phyloP scores from a whole-genome alignment of 2,113 vertebrate genomes.

The Paralichthys olivaceus region DNA sequence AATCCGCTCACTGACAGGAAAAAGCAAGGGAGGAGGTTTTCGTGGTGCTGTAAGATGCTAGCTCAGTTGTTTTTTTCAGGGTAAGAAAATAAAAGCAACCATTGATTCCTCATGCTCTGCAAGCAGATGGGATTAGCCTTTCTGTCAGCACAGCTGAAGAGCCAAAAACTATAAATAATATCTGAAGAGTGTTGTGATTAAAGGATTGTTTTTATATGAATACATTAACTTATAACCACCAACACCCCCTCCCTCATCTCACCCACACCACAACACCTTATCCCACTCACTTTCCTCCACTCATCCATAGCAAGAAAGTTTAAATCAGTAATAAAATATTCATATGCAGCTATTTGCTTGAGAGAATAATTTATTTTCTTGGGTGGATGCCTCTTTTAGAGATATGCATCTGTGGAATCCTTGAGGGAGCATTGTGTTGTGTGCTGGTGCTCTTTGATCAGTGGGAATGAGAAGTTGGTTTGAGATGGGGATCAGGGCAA shows the following conservation, averaged over 20 bases:
- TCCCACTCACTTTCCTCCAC: constrained; percentile 51
- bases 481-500: constrained; percentile 70
- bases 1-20: constrained; percentile 26
- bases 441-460: constrained; percentile 81
- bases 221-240: constrained; percentile 62
- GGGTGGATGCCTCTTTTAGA: constrained; percentile 78
- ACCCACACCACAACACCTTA: constrained; percentile 59
- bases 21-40: neutral
- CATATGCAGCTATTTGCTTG: constrained; percentile 79
- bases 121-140: constrained; percentile 71
- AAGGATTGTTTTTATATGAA: constrained; percentile 74
- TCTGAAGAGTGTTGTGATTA: constrained; percentile 73
- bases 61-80: constrained; percentile 43
- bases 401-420: constrained; percentile 67
- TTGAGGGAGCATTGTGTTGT: constrained; percentile 75
- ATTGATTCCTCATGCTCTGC: constrained; percentile 67
- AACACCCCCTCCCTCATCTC: neutral
- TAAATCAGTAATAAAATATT: constrained; percentile 83
- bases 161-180: constrained; percentile 75
- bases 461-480: constrained; percentile 76
- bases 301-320: constrained; percentile 72
- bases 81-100: constrained; percentile 59
- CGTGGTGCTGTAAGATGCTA: constrained; percentile 14
- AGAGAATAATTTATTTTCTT: constrained; percentile 83
- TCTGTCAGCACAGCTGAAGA: constrained; percentile 69